Evolutionary conservation across 1,140 invertebrate genomes (phyloP).

Genomic region (Leptopilina clavipes): DNA sequence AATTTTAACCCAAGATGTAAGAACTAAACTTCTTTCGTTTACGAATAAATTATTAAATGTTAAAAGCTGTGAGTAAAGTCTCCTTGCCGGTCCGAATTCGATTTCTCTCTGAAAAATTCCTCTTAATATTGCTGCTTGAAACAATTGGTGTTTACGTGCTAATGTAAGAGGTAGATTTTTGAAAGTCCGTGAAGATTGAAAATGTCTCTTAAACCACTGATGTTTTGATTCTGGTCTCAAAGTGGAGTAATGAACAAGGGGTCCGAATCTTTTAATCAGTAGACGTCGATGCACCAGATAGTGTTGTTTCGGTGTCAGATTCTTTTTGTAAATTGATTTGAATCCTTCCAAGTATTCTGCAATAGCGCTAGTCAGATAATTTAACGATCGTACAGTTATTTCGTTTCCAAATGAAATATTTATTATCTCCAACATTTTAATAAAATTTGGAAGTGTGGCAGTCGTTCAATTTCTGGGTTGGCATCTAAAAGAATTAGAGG

Average conservation of each 20-base stretch:
- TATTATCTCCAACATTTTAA: conserved; percentile 6
- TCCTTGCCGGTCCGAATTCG: neutral
- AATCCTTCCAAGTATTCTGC: conserved; percentile 19
- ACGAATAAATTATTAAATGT: neutral
- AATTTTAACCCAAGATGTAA: neutral
- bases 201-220: conserved; percentile 34
- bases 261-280: conserved; percentile 34
- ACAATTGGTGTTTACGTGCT: conserved; percentile 34
- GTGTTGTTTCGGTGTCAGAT: conserved; percentile 43
- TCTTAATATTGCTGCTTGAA: neutral
- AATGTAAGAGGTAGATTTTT: conserved; percentile 30
- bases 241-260: conserved; percentile 34
- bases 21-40: neutral
- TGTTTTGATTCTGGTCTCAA: conserved; percentile 41
- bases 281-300: conserved; percentile 39
- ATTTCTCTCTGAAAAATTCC: neutral
- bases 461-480: neutral
- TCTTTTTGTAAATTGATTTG: conserved; percentile 12
- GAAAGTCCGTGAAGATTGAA: neutral
- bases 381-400: neutral
- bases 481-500: neutral
- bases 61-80: neutral
- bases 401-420: neutral
- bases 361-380: neutral
- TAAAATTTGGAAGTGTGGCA: neutral